Base-by-base conservation (phyloP, 2,113 vertebrate genomes). In the Hylia prasina region DNA sequence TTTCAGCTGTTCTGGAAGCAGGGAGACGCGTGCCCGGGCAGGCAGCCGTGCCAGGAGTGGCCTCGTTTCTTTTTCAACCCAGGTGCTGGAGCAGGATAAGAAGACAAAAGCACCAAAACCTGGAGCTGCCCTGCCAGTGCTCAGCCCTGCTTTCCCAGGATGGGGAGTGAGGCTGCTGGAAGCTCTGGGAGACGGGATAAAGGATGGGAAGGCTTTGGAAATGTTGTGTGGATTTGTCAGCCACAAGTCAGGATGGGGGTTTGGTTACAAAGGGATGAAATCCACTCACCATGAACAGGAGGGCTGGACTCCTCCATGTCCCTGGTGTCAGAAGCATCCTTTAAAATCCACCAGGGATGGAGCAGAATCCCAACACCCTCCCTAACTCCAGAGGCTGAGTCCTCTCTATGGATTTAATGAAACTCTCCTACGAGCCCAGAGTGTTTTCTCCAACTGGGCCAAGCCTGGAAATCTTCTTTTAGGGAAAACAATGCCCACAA, bases 121-220 rank as follows among this genome's bases (percentile, higher is more conserved):
- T 3, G 31, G 39, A 6, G 2, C n/a, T 22, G 61, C 40, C 1
- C 0, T 1, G 4, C 27, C 1, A 3, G 16, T 6, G 54, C 50
- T 40, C 60, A n/a, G 44, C 56, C 17, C 33, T 11, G 45, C n/a
- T 72, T 23, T 58, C 17, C 22, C 28, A 39, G 28, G 22, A 8
- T 13, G 44, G 53, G 9, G 10, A 57, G 4, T 0, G 33, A 30
- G 20, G 79, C 33, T 72, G 58, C 65, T 66, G 82, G 56, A 21
- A 60, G 58, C 33, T 1, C 21, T 1, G 8, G 22, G 2, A 33
- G 2, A 3, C 0, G 1, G 30, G 25, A 5, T 10, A 17, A 47
- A 27, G 33, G 76, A 7, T 66, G 56, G 56, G 68, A 31, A 80
- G 8, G 20, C 4, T 61, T 35, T 22, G 73, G 37, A 37, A 90